Evolutionary conservation across 2,797 vertebrate species (phyloP), one percentile per base, ranked within the genome.

Genomic region (Acridotheres tristis): DNA sequence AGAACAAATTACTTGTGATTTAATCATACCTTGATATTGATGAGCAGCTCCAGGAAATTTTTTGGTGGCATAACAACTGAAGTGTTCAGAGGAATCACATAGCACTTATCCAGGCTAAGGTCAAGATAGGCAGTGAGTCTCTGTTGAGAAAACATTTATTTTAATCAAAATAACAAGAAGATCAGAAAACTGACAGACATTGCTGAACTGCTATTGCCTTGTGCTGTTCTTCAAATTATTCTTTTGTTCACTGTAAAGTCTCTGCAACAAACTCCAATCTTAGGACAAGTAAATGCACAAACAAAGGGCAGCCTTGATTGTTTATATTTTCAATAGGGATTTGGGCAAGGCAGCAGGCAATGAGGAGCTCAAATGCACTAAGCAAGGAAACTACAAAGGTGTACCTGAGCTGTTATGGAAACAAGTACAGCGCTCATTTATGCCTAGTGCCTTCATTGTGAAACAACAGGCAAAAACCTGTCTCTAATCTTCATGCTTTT

Each of bases 111-210:
- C 97, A 99, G 98, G 92, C 96, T 98, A 94, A 99, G 98, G 95
- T 99, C 99, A 96, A 99, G 98, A 96, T 99, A 99, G 30, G 99
- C 99, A 8, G 99, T 99, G 96, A 99, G 96, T 97, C 97, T 98
- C 99, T 99, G 97, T 73, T 51, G 72, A 95, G 57, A 72, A 61
- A 94, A 94, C 40, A 88, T 21, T 75, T 30, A 61, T 88, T 90
- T 94, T 72, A 50, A 63, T 91, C 47, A 94, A 81, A 61, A 84
- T 57, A 90, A 73, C 9, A 54, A n/a, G 84, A 77, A 48, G 26
- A 88, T 76, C 42, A 85, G 68, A 42, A 88, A 43, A 51, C 59
- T 67, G 57, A 72, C 45, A n/a, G 9, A 53, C 30, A 48, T 68
- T 68, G 34, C 17, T 89, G 38, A 82, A 61, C 32, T 45, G 53